Evolutionary conservation across 1,140 invertebrate species (phyloP).

Genomic region (Caenorhabditis inopinata): DNA sequence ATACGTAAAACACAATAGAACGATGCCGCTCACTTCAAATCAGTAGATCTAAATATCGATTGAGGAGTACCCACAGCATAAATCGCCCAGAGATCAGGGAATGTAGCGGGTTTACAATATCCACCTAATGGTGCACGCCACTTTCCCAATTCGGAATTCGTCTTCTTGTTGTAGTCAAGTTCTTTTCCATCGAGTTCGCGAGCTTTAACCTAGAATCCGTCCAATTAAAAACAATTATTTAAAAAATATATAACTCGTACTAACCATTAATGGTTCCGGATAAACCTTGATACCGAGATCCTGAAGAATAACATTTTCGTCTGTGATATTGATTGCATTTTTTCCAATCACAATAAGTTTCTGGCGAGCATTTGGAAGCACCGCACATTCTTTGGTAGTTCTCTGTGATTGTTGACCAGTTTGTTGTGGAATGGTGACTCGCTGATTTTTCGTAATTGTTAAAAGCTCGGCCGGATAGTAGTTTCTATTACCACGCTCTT

Average conservation of each 20-base stretch:
- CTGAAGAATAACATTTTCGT: not conserved
- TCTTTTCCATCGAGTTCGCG: slow-evolving; percentile 18
- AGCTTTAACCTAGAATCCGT: not conserved
- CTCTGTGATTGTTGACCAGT: slow-evolving; percentile 45
- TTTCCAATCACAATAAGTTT: slow-evolving; percentile 5
- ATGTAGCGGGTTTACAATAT: not conserved
- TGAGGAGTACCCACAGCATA: not conserved
- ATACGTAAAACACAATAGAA: no score
- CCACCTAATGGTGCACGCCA: not conserved
- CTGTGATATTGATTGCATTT: not conserved
- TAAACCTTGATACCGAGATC: slow-evolving; percentile 14
- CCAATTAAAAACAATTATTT: not conserved
- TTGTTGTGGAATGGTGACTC: slow-evolving; percentile 45
- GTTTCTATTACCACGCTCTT: slow-evolving; percentile 34
- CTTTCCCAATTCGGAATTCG: not conserved
- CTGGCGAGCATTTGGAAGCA: slow-evolving; percentile 28
- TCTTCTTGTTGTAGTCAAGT: not conserved
- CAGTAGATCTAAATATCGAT: not conserved
- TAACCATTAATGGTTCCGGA: slow-evolving; percentile 8
- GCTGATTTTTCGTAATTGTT: slow-evolving; percentile 32
- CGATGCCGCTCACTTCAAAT: not conserved
- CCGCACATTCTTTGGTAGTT: slow-evolving; percentile 44
- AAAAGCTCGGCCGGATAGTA: slow-evolving; percentile 38
- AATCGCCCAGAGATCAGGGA: not conserved
- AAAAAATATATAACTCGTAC: not conserved